A percentile compares a stretch with the other conserved stretches of the same genome.
Conservation (phyloP, 2,888 invertebrate species). For the Marasmarcha lunaedactyla region DNA sequence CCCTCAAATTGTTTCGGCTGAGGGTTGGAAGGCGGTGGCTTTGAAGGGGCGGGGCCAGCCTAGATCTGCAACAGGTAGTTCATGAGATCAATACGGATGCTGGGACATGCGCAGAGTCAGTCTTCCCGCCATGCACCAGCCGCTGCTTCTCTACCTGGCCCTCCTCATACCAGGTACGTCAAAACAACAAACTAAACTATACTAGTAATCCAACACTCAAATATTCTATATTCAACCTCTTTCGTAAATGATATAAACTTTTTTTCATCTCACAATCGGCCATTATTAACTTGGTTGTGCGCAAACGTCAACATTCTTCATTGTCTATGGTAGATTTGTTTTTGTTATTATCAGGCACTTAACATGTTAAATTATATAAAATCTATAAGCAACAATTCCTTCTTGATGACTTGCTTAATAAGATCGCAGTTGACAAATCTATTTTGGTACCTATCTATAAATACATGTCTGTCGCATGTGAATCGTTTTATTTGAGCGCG, state of each 20-base stretch:
- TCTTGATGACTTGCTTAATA: too few relatives aligned
- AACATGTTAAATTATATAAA: too few relatives aligned
- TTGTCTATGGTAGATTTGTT: constrained; percentile 20
- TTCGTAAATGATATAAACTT: background rate
- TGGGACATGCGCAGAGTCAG: constrained; percentile 50
- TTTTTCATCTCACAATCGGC: constrained; percentile 3
- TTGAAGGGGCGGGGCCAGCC: constrained; percentile 15
- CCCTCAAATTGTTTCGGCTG: constrained; percentile 40
- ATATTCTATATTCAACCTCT: constrained; percentile 4
- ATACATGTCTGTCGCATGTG: too few relatives aligned
- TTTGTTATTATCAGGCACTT: constrained; percentile 4
- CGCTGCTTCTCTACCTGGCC: constrained; percentile 47
- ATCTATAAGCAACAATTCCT: too few relatives aligned
- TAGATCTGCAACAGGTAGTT: constrained; percentile 53
- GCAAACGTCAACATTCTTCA: constrained; percentile 13
- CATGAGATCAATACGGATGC: constrained; percentile 53
- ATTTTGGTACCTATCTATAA: too few relatives aligned
- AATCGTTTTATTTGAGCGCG: too few relatives aligned
- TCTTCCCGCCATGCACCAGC: constrained; percentile 50
- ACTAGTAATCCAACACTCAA: background rate
- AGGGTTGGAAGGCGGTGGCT: constrained; percentile 18
- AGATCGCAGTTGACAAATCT: too few relatives aligned
- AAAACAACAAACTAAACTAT: constrained; percentile 16
- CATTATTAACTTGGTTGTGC: background rate
- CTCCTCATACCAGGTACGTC: constrained; percentile 51